phyloP scores from a whole-genome alignment of 2,113 vertebrate genomes.

The Leucosticte australis region DNA sequence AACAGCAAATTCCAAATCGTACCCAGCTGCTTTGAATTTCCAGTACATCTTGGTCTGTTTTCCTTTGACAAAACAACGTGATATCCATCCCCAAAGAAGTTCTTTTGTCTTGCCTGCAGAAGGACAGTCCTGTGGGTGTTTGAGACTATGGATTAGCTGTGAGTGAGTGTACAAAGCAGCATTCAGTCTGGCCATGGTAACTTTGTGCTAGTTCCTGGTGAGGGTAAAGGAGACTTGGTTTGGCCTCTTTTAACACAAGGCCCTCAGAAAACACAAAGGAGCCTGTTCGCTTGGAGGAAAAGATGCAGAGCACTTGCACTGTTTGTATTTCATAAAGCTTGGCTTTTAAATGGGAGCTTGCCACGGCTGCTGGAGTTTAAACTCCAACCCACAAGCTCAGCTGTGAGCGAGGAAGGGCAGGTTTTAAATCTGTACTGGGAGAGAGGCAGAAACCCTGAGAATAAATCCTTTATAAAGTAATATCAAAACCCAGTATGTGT shows the following conservation, averaged over 20 bases:
- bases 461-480: not conserved
- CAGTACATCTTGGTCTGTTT: not conserved
- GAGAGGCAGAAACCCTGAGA: not conserved
- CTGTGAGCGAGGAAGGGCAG: not conserved
- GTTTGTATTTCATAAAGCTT: not conserved
- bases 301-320: not conserved
- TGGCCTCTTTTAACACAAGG: not conserved
- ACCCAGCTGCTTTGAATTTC: not conserved
- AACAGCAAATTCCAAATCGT: not conserved
- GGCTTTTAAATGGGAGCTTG: not conserved
- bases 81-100: not conserved
- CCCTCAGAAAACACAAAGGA: not conserved
- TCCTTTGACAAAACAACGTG: not conserved
- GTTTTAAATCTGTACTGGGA: not conserved
- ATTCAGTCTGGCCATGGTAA: not conserved
- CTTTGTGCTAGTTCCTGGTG: not conserved
- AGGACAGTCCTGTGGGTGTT: not conserved
- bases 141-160: not conserved
- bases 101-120: not conserved
- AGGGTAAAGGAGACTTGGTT: not conserved
- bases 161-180: not conserved
- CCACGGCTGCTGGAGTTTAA: not conserved
- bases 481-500: not conserved
- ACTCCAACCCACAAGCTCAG: not conserved
- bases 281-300: fast-evolving